phyloP scores from a whole-genome alignment of 2,113 vertebrate species.

The Orcinus orca region DNA sequence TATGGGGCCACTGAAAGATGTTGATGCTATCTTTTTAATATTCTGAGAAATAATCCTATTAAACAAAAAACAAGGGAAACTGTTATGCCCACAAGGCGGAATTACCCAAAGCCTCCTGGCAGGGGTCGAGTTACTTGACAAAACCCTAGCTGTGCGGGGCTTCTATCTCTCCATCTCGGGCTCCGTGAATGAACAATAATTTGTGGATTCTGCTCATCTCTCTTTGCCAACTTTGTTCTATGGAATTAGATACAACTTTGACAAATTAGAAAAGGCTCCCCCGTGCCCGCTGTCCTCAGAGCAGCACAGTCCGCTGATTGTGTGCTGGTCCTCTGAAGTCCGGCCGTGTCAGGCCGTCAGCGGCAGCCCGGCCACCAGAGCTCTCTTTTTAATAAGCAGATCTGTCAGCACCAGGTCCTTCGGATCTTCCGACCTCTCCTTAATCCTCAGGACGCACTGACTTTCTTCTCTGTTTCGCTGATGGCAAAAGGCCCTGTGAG shows the following conservation, averaged over 20 bases:
- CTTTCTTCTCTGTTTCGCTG: conserved; percentile 76
- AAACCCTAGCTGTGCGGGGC: conserved; percentile 78
- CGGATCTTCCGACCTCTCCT: conserved; percentile 78
- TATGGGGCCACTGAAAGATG: conserved; percentile 85
- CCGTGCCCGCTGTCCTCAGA: conserved; percentile 71
- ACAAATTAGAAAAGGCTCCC: conserved; percentile 88
- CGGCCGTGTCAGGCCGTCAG: conserved; percentile 74
- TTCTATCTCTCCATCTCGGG: conserved; percentile 84
- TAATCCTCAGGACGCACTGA: conserved; percentile 83
- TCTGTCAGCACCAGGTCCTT: conserved; percentile 88
- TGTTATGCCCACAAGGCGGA: conserved; percentile 86
- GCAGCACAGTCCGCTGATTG: conserved; percentile 87
- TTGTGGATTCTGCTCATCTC: conserved; percentile 87
- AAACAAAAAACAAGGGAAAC: conserved; percentile 88
- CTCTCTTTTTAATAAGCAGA: conserved; percentile 87
- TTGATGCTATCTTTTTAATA: conserved; percentile 91
- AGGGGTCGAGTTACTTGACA: conserved; percentile 84
- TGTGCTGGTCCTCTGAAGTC: conserved; percentile 81
- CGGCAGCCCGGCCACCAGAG: conserved; percentile 74
- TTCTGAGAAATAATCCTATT: conserved; percentile 89
- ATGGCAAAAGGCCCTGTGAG: conserved; percentile 32
- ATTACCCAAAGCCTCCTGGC: conserved; percentile 83
- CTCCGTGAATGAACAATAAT: conserved; percentile 88
- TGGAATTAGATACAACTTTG: conserved; percentile 91
- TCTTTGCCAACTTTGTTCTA: conserved; percentile 87